Evolutionary conservation across 2,888 invertebrate genomes (phyloP), one percentile per base, ranked within the genome.

Genomic region (Hydroisotoma schaefferi): DNA sequence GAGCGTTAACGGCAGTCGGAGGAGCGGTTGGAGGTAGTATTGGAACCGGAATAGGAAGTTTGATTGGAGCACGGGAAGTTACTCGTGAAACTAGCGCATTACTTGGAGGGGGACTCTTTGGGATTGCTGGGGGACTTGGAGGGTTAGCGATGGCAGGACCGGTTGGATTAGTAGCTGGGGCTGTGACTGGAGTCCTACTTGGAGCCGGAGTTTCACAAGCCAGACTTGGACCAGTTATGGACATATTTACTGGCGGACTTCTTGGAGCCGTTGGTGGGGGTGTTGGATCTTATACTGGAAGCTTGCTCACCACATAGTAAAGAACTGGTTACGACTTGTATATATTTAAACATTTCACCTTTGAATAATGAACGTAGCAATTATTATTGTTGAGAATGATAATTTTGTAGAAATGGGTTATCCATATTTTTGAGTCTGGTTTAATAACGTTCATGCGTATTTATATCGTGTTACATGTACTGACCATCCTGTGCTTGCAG

Each of bases 21-120:
- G 54, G 40, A 23, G 54, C 54, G 3, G 20, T 54, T 22, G 54
- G 54, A 27, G 54, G 54, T 15, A 54, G 43, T 27, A 15, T 54
- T 2, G 54, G 54, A n/a, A 43, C 54, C 5, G 54, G 54, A 27
- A 12, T 54, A 2, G 54, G 54, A 40, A 43, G 54, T n/a, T 22
- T 54, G 15, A 28, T 54, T 22, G 54, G 54, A 10, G 54, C 43
- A 5, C n/a, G n/a, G n/a, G 40, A 25, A 2, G 2, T 54, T 3
- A 43, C 54, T 8, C 40, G 43, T n/a, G 54, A 23, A 22, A 15
- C 29, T 6, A 54, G 54, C 22, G 18, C 54, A 10, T 27, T 43
- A 23, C 27, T 54, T 25, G 54, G 54, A 26, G 54, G 54, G 3
- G 54, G 54, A 38, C 43, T 54, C 2, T 38, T 38, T 27, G 54